phyloP scores from a whole-genome alignment of 2,888 invertebrate genomes.

The Drosophila melanosoma region DNA sequence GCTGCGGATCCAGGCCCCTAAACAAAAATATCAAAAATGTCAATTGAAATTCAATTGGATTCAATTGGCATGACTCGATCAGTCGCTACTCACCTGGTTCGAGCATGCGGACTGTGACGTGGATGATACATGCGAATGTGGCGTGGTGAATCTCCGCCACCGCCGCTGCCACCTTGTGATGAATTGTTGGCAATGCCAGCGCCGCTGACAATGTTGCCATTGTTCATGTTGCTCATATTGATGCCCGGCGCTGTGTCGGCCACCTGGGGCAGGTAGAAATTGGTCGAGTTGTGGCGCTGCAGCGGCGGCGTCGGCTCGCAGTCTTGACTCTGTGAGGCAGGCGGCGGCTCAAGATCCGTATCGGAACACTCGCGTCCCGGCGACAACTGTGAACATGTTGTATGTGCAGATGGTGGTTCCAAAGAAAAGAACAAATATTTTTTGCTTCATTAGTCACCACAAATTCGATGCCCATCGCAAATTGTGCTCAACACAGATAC shows the following conservation, averaged over 20 bases:
- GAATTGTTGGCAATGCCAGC: conserved; percentile 40
- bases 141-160: conserved; percentile 86
- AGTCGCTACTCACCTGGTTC: conserved; percentile 87
- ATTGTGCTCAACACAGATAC: conserved; percentile 32
- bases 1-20: conserved; percentile 88
- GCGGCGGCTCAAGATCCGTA: conserved; percentile 95
- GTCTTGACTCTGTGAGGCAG: conserved; percentile 95
- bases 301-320: conserved; percentile 96
- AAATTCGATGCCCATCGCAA: neutral
- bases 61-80: neutral
- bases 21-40: neutral
- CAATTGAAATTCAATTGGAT: neutral
- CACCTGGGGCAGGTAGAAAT: conserved; percentile 93
- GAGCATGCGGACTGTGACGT: conserved; percentile 92
- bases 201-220: conserved; percentile 76
- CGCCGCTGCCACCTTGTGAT: conserved; percentile 78
- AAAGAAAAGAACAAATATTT: neutral
- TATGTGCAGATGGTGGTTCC: neutral
- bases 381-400: conserved; percentile 88
- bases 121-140: conserved; percentile 85
- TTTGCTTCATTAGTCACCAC: conserved; percentile 11
- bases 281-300: conserved; percentile 94
- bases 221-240: conserved; percentile 46
- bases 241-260: conserved; percentile 73
- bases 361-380: conserved; percentile 93